A percentile compares a stretch with the other conserved stretches of the same genome.
These are phyloP conservation scores for Drosophila conformis DNA, from an alignment of 2,888 invertebrate species.

Conservation along the genomic window DNA sequence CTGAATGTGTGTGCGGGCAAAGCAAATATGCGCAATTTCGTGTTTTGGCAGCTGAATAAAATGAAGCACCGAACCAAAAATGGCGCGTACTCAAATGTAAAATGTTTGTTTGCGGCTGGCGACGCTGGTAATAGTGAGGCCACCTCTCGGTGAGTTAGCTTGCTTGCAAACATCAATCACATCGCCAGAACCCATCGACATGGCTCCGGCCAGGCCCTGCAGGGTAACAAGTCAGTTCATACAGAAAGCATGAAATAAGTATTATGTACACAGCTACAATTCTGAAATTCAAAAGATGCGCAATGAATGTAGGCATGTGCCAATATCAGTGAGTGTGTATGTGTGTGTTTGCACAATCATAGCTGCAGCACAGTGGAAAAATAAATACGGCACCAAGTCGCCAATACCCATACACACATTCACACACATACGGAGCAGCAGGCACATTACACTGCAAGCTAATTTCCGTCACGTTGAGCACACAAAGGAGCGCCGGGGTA, in stretches of 20 bases:
- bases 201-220: constrained; percentile 1
- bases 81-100: constrained; percentile 78
- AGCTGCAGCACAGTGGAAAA: constrained; percentile 75
- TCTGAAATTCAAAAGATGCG: constrained; percentile 73
- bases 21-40: constrained; percentile 79
- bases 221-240: constrained; percentile 48
- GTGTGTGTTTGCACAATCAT: constrained; percentile 66
- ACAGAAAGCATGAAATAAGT: constrained; percentile 54
- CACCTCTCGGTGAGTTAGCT: constrained; percentile 35
- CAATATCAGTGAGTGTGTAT: constrained; percentile 26
- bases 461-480: constrained; percentile 81
- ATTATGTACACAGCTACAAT: constrained; percentile 56
- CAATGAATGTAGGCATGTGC: constrained; percentile 56
- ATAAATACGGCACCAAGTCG: constrained; percentile 69
- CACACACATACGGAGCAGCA: constrained; percentile 18
- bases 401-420: constrained; percentile 38
- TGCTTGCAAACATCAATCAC: constrained; percentile 73
- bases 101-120: constrained; percentile 75
- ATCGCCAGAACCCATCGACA: constrained; percentile 21
- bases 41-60: constrained; percentile 73
- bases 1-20: constrained; percentile 32
- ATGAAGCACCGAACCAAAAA: constrained; percentile 69
- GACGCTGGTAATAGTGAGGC: not conserved
- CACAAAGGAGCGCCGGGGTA: constrained; percentile 72
- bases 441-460: constrained; percentile 62